Evolutionary conservation across 2,797 vertebrate genomes (phyloP).

Genomic region (Rhadinocentrus ornatus): DNA sequence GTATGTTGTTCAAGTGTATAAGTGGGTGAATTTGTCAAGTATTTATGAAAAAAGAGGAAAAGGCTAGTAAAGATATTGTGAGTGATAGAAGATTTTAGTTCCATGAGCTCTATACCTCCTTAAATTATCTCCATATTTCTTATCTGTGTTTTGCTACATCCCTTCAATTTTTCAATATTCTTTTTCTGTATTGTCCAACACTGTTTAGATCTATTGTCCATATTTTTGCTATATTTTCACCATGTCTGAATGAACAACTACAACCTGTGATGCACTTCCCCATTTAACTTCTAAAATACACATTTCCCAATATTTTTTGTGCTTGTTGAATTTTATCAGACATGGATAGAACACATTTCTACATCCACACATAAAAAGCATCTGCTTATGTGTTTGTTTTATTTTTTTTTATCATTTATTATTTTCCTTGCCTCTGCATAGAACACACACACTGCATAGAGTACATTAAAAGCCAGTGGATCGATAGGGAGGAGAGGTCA

Average conservation of each 20-base stretch:
- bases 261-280: slow-evolving; percentile 27
- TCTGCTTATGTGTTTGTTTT: background rate
- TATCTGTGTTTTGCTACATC: slow-evolving; percentile 31
- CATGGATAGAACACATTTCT: slow-evolving; percentile 17
- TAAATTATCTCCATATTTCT: slow-evolving; percentile 48
- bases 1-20: slow-evolving; percentile 57
- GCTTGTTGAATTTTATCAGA: slow-evolving; percentile 42
- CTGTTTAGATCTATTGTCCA: slow-evolving; percentile 24
- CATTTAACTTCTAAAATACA: slow-evolving; percentile 37
- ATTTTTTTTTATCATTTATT: no score
- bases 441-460: slow-evolving; percentile 29
- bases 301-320: slow-evolving; percentile 36
- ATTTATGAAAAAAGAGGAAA: slow-evolving; percentile 53
- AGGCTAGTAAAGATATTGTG: slow-evolving; percentile 43
- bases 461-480: slow-evolving; percentile 62
- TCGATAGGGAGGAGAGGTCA: slow-evolving; percentile 67
- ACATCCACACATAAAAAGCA: slow-evolving; percentile 28
- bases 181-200: slow-evolving; percentile 17
- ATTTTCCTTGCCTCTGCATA: slow-evolving; percentile 21
- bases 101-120: slow-evolving; percentile 52
- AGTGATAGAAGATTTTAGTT: slow-evolving; percentile 67
- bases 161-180: slow-evolving; percentile 30
- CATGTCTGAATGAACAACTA: background rate
- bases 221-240: slow-evolving; percentile 15
- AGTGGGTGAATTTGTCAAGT: slow-evolving; percentile 58